These are phyloP conservation scores for Morone saxatilis DNA, from an alignment of 2,113 vertebrate genomes.

Conservation along the genomic window DNA sequence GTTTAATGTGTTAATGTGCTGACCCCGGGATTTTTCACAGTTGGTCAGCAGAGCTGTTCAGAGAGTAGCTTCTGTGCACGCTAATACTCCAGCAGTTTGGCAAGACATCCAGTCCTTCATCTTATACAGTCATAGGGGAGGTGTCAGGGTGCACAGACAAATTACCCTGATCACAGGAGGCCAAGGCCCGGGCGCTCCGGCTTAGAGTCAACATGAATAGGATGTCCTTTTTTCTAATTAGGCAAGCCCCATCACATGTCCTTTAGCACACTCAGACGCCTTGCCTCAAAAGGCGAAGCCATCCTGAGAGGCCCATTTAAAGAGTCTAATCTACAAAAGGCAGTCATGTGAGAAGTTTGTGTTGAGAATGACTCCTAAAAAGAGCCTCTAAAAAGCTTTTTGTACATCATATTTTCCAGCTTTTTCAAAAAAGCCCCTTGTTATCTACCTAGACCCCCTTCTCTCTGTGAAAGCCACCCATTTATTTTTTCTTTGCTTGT, in stretches of 20 bases:
- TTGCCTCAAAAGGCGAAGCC: constrained; percentile 38
- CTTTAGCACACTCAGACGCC: constrained; percentile 8
- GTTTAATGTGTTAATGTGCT: constrained; percentile 56
- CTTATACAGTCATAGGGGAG: constrained; percentile 37
- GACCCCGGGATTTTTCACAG: constrained; percentile 31
- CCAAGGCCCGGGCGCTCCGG: constrained; percentile 14
- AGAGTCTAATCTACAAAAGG: constrained; percentile 62
- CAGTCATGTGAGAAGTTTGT: constrained; percentile 60
- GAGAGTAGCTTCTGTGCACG: background rate
- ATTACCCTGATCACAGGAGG: constrained; percentile 66
- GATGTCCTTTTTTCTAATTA: constrained; percentile 66
- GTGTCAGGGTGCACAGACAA: constrained; percentile 44
- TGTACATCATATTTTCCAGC: constrained; percentile 13
- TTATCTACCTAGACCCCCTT: constrained; percentile 34
- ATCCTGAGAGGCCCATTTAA: constrained; percentile 4
- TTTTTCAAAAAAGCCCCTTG: constrained; percentile 22
- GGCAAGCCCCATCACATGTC: constrained; percentile 41
- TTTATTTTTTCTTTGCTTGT: constrained; percentile 39
- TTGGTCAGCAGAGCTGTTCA: constrained; percentile 35
- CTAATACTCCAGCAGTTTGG: constrained; percentile 21
- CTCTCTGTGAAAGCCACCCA: constrained; percentile 28
- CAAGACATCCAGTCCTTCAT: constrained; percentile 38
- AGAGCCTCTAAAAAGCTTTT: constrained; percentile 33
- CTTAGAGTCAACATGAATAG: constrained; percentile 57
- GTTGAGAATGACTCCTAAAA: constrained; percentile 28